Conservation (phyloP, 2,888 invertebrate genomes). For the Heliconius charithonia region DNA sequence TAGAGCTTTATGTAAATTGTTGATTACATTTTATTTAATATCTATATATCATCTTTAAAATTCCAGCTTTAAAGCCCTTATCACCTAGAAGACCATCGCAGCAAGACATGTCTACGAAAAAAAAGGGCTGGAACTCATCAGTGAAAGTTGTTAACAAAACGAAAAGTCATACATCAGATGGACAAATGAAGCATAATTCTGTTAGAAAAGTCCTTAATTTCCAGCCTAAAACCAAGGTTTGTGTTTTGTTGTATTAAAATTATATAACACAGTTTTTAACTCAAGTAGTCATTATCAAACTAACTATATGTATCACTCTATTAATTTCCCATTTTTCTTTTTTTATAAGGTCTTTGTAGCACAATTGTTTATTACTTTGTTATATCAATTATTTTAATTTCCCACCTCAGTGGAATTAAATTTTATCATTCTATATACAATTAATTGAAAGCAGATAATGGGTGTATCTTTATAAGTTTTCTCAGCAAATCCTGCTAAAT, state of each 20-base stretch:
- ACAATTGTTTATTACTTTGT: too few relatives aligned
- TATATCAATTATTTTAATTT: too few relatives aligned
- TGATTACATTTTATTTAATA: not conserved
- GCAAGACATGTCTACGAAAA: conserved; percentile 56
- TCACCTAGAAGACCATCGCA: conserved; percentile 55
- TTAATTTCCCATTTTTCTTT: too few relatives aligned
- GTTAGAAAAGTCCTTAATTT: conserved; percentile 75
- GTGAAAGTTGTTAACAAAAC: conserved; percentile 68
- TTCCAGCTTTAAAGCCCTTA: conserved; percentile 61
- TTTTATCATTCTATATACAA: too few relatives aligned
- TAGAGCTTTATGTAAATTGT: not conserved
- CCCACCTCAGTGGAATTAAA: too few relatives aligned
- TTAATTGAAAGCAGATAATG: too few relatives aligned
- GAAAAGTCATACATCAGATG: conserved; percentile 63
- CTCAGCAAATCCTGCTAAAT: too few relatives aligned
- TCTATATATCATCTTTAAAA: not conserved
- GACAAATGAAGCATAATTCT: conserved; percentile 61
- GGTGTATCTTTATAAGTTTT: too few relatives aligned
- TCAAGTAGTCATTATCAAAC: too few relatives aligned
- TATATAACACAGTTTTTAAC: not conserved
- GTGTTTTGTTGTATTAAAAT: conserved; percentile 22
- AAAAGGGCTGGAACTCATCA: conserved; percentile 74
- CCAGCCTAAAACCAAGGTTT: conserved; percentile 62
- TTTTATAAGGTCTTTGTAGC: too few relatives aligned
- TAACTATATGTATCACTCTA: too few relatives aligned